Evolutionary conservation across 2,888 invertebrate species (phyloP).

Genomic region (Cancer borealis): DNA sequence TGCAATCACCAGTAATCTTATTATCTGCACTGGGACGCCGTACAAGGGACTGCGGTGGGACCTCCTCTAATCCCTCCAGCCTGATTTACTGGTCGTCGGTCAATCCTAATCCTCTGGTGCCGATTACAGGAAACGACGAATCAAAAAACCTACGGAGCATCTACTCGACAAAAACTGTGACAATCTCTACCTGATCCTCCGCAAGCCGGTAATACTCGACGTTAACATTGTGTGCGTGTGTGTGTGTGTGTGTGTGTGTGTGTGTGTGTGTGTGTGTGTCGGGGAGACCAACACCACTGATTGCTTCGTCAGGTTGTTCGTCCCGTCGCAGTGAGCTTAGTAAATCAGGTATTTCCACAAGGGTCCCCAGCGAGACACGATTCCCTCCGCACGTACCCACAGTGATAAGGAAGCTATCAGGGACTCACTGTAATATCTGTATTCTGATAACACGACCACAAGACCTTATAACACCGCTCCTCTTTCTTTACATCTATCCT

Average conservation of each 20-base stretch:
- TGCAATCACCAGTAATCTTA: constrained; percentile 31
- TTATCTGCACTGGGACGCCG: constrained; percentile 29
- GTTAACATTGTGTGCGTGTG: background rate
- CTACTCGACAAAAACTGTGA: constrained; percentile 29
- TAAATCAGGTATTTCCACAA: background rate
- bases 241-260: background rate
- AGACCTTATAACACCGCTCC: background rate
- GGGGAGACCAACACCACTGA: background rate
- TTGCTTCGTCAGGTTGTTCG: constrained; percentile 9
- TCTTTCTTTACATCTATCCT: background rate
- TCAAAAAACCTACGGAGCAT: constrained; percentile 28
- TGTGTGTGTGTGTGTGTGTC: background rate
- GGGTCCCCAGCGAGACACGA: background rate
- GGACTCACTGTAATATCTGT: background rate
- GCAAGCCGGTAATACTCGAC: background rate
- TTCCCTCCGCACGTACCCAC: constrained; percentile 3
- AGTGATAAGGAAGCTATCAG: background rate
- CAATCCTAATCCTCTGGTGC: constrained; percentile 41
- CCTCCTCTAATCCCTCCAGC: constrained; percentile 27
- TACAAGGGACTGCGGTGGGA: constrained; percentile 35
- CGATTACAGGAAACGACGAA: constrained; percentile 29
- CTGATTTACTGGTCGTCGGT: constrained; percentile 34
- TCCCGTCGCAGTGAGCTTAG: background rate
- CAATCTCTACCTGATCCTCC: background rate
- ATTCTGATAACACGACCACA: constrained; percentile 12